phyloP scores from a whole-genome alignment of 2,113 vertebrate species.

The Laterallus jamaicensis region DNA sequence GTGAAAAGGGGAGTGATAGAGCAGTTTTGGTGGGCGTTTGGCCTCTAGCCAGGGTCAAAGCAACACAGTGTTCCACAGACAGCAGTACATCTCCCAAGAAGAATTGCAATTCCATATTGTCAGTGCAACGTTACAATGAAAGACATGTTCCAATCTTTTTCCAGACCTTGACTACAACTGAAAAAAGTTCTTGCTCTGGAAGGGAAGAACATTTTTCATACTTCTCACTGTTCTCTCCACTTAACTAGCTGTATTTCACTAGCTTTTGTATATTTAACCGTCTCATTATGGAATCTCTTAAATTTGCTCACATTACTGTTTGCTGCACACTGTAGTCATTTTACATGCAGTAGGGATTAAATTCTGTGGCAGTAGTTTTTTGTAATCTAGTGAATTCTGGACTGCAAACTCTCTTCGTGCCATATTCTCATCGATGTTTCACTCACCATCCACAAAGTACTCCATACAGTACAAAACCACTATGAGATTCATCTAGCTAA shows the following conservation, averaged over 20 bases:
- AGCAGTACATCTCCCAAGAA: not conserved
- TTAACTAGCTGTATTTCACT: not conserved
- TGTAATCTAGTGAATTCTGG: not conserved
- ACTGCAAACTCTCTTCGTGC: not conserved
- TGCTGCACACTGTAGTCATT: not conserved
- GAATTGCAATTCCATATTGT: not conserved
- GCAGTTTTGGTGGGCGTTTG: no score
- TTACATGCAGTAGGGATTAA: not conserved
- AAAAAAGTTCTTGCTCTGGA: not conserved
- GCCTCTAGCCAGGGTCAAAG: no score
- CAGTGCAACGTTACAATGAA: not conserved
- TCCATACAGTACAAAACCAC: not conserved
- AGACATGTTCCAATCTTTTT: not conserved
- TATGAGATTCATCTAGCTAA: not conserved
- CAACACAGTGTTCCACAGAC: not conserved
- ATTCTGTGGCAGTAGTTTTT: not conserved
- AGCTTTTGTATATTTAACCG: not conserved
- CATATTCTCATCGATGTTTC: not conserved
- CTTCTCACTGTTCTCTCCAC: not conserved
- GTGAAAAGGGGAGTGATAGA: no score
- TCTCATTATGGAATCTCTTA: not conserved
- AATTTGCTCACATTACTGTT: not conserved
- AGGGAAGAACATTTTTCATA: not conserved
- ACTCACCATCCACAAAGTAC: not conserved
- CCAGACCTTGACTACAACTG: not conserved